These are phyloP conservation scores for Otolemur crassicaudatus DNA, from an alignment of 2,797 vertebrate species.

Conservation along the genomic window DNA sequence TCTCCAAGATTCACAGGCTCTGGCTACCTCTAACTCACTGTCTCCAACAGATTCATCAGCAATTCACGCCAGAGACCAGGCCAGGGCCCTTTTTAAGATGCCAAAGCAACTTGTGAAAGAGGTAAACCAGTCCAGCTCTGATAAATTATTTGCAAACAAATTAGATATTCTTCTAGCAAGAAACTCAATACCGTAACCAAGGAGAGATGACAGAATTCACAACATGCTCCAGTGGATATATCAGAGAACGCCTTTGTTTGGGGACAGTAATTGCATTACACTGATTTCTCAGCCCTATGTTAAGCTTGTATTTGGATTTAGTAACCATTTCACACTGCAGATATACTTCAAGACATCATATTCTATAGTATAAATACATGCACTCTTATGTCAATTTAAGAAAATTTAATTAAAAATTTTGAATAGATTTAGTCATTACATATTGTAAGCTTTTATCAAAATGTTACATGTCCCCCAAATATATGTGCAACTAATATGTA, in stretches of 20 bases:
- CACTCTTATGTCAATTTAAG: not conserved
- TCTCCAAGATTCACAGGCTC: not conserved
- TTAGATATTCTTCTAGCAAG: conserved; percentile 34
- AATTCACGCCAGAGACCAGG: not conserved
- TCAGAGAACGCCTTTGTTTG: not conserved
- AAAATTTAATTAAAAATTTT: not conserved
- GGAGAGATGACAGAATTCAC: conserved; percentile 26
- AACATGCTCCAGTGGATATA: not conserved
- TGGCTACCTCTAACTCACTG: conserved; percentile 51
- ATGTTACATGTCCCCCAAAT: not conserved
- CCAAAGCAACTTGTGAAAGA: conserved; percentile 57
- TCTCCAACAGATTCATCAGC: not conserved
- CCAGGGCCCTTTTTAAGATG: conserved; percentile 28
- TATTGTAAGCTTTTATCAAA: not conserved
- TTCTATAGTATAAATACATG: not conserved
- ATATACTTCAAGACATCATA: not conserved
- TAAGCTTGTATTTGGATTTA: not conserved
- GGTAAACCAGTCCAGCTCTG: conserved; percentile 34
- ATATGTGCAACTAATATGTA: not conserved
- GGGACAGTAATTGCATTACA: not conserved
- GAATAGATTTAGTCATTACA: not conserved
- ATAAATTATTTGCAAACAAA: conserved; percentile 63
- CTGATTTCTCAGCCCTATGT: not conserved
- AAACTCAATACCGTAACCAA: not conserved
- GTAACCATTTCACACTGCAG: no score